Percentiles rank a stretch among this genome's conserved stretches.
phyloP scores from a whole-genome alignment of 2,113 vertebrate species.

The Excalfactoria chinensis region DNA sequence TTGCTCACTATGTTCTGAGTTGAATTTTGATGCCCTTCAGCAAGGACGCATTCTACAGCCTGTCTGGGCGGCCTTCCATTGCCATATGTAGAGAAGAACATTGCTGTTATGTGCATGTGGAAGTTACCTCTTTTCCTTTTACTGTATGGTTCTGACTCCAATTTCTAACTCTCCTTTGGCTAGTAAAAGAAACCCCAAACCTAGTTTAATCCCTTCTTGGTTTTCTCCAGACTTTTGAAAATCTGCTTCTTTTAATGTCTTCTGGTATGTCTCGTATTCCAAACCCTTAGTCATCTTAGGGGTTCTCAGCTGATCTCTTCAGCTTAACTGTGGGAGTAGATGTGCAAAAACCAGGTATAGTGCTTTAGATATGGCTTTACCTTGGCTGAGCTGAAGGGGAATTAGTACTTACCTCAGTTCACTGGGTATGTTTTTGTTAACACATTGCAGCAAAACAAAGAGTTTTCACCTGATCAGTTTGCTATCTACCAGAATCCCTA shows the following conservation, averaged over 20 bases:
- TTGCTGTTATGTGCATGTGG: background rate
- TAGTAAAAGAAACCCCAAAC: background rate
- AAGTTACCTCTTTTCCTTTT: background rate
- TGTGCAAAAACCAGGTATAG: background rate
- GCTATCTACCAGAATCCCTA: background rate
- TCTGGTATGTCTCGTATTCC: background rate
- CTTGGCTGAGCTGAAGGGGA: background rate
- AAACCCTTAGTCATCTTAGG: background rate
- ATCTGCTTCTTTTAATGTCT: background rate
- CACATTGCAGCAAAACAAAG: background rate
- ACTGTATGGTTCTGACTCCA: background rate
- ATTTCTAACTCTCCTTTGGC: background rate
- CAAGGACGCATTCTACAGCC: background rate
- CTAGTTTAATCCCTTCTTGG: background rate
- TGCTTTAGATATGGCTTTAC: background rate
- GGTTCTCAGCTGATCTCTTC: background rate
- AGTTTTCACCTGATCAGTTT: background rate
- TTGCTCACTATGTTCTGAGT: fast-evolving
- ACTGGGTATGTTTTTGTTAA: background rate
- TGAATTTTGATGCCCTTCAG: background rate
- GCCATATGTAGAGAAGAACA: background rate
- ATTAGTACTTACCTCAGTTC: background rate
- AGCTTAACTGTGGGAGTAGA: background rate
- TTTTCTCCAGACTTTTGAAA: background rate
- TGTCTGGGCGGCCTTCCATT: background rate